Percentiles rank a stretch among this genome's conserved stretches.
Conservation (phyloP, 1,140 invertebrate species). For the Centruroides sculpturatus region DNA sequence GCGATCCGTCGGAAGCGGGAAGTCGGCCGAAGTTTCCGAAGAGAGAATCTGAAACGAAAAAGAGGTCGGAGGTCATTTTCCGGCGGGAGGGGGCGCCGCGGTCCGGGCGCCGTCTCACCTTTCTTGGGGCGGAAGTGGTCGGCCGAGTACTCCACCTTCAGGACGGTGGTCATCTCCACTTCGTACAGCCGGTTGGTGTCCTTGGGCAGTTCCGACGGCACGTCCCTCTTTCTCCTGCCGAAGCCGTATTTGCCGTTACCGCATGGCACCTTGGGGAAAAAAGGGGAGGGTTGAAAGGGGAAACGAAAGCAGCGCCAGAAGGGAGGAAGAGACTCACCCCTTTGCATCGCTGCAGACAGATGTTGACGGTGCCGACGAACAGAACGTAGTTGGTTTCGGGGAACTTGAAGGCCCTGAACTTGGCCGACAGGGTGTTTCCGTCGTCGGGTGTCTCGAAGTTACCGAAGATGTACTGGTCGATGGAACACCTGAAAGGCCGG, state of each 20-base stretch:
- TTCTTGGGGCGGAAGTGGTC: conserved; percentile 11
- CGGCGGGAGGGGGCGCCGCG: too few species aligned
- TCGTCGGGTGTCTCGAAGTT: conserved; percentile 69
- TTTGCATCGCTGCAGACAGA: conserved; percentile 74
- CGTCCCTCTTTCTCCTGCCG: conserved; percentile 46
- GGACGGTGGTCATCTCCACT: conserved; percentile 74
- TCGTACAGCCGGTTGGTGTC: conserved; percentile 71
- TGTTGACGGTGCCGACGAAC: conserved; percentile 78
- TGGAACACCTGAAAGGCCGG: conserved; percentile 54
- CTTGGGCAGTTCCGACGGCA: conserved; percentile 26
- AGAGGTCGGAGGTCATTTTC: too few species aligned
- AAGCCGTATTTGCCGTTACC: conserved; percentile 73
- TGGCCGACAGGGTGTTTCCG: conserved; percentile 68
- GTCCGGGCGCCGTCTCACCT: background rate
- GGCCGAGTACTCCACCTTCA: conserved; percentile 52
- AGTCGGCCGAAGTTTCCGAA: too few species aligned
- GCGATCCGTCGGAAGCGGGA: too few species aligned
- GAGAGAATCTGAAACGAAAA: too few species aligned
- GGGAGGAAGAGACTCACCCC: conserved; percentile 45
- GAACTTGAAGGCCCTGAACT: conserved; percentile 77
- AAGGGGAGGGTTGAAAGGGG: background rate
- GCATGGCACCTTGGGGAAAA: conserved; percentile 53
- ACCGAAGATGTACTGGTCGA: conserved; percentile 81
- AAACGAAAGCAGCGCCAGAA: background rate
- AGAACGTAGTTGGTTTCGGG: conserved; percentile 84